Evolutionary conservation across 1,140 invertebrate genomes (phyloP).

Genomic region (Samia ricini): DNA sequence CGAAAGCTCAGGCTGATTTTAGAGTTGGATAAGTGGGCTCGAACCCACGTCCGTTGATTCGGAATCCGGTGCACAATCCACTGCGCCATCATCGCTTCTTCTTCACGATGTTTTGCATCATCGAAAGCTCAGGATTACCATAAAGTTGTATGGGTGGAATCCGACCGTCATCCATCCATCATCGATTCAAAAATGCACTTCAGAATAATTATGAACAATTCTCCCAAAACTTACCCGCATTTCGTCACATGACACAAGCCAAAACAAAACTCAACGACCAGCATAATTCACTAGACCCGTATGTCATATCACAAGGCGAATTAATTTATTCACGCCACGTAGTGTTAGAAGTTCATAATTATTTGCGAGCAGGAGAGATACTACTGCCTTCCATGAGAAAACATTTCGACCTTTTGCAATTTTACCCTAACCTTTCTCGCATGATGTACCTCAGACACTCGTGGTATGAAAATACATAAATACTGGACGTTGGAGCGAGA

Average conservation of each 20-base stretch:
- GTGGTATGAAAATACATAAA: neutral
- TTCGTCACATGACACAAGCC: neutral
- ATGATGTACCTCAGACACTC: neutral
- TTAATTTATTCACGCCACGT: neutral
- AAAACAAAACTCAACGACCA: slow-evolving; percentile 1
- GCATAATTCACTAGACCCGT: neutral
- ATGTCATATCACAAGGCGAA: neutral
- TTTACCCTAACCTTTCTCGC: neutral
- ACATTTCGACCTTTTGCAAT: neutral
- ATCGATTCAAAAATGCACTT: too few relatives aligned
- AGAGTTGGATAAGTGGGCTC: too few relatives aligned
- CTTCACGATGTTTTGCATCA: too few relatives aligned
- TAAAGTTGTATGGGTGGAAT: too few relatives aligned
- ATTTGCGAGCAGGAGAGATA: neutral
- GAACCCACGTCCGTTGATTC: too few relatives aligned
- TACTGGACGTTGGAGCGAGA: too few relatives aligned
- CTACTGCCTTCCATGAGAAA: neutral
- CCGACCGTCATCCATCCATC: neutral
- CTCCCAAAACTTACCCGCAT: neutral
- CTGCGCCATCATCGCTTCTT: too few relatives aligned
- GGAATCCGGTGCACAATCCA: too few relatives aligned
- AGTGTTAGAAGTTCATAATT: neutral
- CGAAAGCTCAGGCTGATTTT: too few relatives aligned
- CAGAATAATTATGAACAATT: neutral
- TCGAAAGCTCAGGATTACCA: too few relatives aligned